Evolutionary conservation across 2,113 vertebrate genomes (phyloP), one percentile per base, ranked within the genome.

Genomic region (Oceanodroma tethys): DNA sequence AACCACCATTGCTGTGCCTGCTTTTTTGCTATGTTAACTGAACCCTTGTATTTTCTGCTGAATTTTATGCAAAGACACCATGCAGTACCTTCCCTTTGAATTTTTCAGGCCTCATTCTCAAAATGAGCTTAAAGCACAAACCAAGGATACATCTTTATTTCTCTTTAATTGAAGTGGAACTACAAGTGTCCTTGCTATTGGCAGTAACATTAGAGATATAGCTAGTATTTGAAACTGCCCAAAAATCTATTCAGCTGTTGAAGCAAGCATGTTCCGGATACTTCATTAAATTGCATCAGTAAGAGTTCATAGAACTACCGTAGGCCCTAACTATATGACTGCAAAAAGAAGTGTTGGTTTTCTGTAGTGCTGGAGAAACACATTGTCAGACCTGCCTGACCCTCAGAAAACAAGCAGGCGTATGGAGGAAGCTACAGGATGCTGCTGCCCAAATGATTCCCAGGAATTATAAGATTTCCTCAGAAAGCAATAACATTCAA

Each of bases 91-190:
- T 81, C 5, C 38, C 13, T 90, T 79, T 90, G 34, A 75, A 45
- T 30, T 68, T 71, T 67, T 71, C 42, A 50, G 53, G 34, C 27
- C 53, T 59, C 9, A 23, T 62, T 86, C 85, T 92, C n/a, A 75
- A 92, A 91, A 75, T 16, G 5, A 92, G 60, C 34, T 59, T 45
- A 72, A 83, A 88, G 43, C 29, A 88, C 30, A 58, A 90, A 60
- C 10, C 15, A 60, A 48, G 6, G 11, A 21, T n/a, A 15, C 8
- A 13, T n/a, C 34, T 76, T 47, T 53, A 32, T 42, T 74, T 82
- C 26, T 55, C 13, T 68, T 78, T 78, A 53, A 71, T 7, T 43
- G 13, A 76, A 88, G 55, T 4, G 11, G 59, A 79, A 26, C 10
- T 42, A 26, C 13, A 26, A 1, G 67, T 70, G 22, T 32, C 73